These are phyloP conservation scores for Eurytemora carolleeae DNA, from an alignment of 1,140 invertebrate genomes.

Conservation along the genomic window DNA sequence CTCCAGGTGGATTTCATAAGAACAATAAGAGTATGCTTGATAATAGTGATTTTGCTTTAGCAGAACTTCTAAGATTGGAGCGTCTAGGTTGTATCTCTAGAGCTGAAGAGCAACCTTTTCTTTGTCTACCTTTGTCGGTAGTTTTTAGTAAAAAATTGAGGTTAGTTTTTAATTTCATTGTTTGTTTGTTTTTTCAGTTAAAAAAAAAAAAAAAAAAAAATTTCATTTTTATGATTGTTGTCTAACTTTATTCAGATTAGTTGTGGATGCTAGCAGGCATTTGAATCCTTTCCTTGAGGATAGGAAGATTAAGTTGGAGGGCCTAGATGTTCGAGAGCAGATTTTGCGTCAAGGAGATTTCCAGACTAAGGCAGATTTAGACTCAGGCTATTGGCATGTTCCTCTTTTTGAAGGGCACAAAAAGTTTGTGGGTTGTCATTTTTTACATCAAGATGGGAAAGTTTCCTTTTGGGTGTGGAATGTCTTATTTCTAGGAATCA, in stretches of 20 bases:
- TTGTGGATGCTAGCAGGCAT: not conserved
- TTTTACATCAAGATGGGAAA: not conserved
- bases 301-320: not conserved
- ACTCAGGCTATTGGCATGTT: not conserved
- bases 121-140: not conserved
- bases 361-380: not conserved
- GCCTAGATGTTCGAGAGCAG: not conserved
- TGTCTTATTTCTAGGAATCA: not conserved
- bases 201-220: too few species aligned
- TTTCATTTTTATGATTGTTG: too few species aligned
- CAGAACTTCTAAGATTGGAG: not conserved
- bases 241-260: too few species aligned
- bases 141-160: not conserved
- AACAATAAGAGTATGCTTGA: not conserved
- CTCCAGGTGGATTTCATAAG: not conserved
- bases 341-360: not conserved
- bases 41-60: not conserved
- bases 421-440: not conserved
- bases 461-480: not conserved
- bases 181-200: too few species aligned
- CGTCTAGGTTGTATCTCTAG: not conserved
- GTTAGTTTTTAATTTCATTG: too few species aligned
- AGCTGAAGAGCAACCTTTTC: not conserved
- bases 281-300: not conserved
- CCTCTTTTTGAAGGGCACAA: not conserved